These are phyloP conservation scores for Coleophora flavipennella DNA, from an alignment of 2,888 invertebrate genomes.

Conservation along the genomic window DNA sequence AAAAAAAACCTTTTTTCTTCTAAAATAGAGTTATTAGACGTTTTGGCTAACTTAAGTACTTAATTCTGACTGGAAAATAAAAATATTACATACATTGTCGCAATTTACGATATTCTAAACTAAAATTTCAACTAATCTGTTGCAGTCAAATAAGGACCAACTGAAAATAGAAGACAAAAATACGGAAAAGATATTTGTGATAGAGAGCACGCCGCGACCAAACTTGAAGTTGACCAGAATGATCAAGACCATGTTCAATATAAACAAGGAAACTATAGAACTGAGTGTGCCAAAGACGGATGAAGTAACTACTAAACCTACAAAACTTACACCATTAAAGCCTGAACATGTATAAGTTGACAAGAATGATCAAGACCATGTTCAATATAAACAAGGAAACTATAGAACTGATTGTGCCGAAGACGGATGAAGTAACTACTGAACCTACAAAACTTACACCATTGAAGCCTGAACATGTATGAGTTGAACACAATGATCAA, in stretches of 20 bases:
- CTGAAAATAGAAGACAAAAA: slow-evolving; percentile 35
- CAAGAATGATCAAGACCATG: slow-evolving; percentile 44
- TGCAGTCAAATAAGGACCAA: slow-evolving; percentile 37
- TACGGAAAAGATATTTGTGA: slow-evolving; percentile 53
- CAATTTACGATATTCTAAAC: too few species aligned
- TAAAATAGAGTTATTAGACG: neutral
- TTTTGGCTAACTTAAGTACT: neutral
- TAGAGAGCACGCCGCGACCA: slow-evolving; percentile 43
- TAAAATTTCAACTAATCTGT: too few species aligned
- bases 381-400: slow-evolving; percentile 54
- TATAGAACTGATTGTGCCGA: slow-evolving; percentile 43
- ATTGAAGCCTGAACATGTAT: slow-evolving; percentile 34
- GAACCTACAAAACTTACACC: slow-evolving; percentile 60
- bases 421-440: slow-evolving; percentile 45
- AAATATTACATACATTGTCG: too few species aligned
- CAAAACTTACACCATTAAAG: slow-evolving; percentile 53
- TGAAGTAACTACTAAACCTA: slow-evolving; percentile 52
- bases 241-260: slow-evolving; percentile 50
- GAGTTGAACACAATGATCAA: slow-evolving; percentile 39
- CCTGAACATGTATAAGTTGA: slow-evolving; percentile 31
- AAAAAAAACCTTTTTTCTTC: too few species aligned
- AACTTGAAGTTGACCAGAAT: slow-evolving; percentile 42
- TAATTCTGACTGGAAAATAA: too few species aligned
- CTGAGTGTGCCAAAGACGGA: slow-evolving; percentile 45
- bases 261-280: slow-evolving; percentile 51